A percentile compares a stretch with the other conserved stretches of the same genome.
Evolutionary conservation across 1,140 invertebrate genomes (phyloP).

Genomic region (Diorhabda sublineata): DNA sequence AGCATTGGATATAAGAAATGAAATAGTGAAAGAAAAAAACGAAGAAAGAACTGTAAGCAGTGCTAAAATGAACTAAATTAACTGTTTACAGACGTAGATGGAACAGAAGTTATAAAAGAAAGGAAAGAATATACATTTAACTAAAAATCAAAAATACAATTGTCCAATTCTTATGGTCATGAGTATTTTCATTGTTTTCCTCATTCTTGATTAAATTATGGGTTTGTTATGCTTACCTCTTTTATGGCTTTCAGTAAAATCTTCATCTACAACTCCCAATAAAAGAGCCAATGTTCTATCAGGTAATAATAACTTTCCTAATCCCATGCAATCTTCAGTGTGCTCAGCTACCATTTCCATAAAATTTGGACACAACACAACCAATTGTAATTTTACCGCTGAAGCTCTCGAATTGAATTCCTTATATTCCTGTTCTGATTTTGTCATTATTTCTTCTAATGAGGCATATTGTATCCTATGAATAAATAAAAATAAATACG

Average conservation of each 20-base stretch:
- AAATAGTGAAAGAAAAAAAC: background rate
- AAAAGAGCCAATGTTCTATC: conserved; percentile 74
- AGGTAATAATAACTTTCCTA: conserved; percentile 60
- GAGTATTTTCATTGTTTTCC: too few relatives aligned
- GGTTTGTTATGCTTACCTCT: conserved; percentile 42
- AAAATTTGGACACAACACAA: conserved; percentile 72
- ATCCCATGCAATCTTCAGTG: conserved; percentile 51
- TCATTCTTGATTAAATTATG: too few relatives aligned
- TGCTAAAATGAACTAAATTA: too few relatives aligned
- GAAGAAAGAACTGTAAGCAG: background rate
- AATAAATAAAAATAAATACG: conserved; percentile 22
- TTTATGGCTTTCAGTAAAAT: conserved; percentile 59
- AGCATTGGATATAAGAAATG: background rate
- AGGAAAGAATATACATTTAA: too few relatives aligned
- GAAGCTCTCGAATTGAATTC: conserved; percentile 57
- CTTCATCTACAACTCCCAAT: conserved; percentile 64
- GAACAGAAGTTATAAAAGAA: too few relatives aligned
- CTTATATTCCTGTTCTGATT: conserved; percentile 51
- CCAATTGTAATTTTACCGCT: conserved; percentile 67
- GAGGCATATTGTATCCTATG: conserved; percentile 67
- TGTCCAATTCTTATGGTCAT: too few relatives aligned
- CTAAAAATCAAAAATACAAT: too few relatives aligned
- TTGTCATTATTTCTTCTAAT: conserved; percentile 64
- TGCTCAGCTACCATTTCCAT: conserved; percentile 57
- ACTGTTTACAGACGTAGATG: too few relatives aligned